Base-by-base conservation (phyloP, 2,888 invertebrate species). In the Litoditis marina region DNA sequence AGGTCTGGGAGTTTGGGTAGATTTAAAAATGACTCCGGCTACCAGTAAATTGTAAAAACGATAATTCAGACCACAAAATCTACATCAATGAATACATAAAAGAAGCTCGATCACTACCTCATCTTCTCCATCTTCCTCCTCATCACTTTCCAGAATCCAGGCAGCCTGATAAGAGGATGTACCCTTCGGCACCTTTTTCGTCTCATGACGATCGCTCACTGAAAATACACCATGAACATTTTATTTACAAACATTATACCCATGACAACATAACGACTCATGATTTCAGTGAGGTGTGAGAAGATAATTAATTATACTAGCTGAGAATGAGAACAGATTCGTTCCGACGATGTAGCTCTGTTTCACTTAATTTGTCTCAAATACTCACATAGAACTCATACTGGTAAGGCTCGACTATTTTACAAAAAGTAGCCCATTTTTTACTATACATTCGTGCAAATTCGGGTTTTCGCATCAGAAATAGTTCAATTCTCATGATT, bases 151-250 rank as follows among this genome's bases (percentile, higher is more conserved):
- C 5, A 86, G 84, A 65, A 87, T 86, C 87, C 87, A 88, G 51
- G 93, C 91, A 2, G 95, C 92, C 85, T 98, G 96, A 84, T 98
- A 98, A 60, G 91, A 92, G 2, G 95, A 95, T 85, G 92, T 94
- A 31, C 96, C 96, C 85, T 92, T 92, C 0, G 94, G 94, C 11
- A 94, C 89, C 6, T 89, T 86, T 80, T 90, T 91, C 22, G 86
- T 87, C 76, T 88, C 88, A 42, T 85, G 86, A 13, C 36, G 55
- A 39, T 67, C 54, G 44, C 32, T 32, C 55, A 73, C 69, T 72
- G 53, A 74, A 66, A 13, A 2, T 13, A n/a, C n/a, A n/a, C n/a
- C n/a, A n/a, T n/a, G n/a, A 16, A 16, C 39, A 11, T 19, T 28
- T 11, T 36, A 44, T 13, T 51, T 49, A 25, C 47, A 28, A n/a